Evolutionary conservation across 2,888 invertebrate genomes (phyloP), one percentile per base, ranked within the genome.

Genomic region (Idaea straminata): DNA sequence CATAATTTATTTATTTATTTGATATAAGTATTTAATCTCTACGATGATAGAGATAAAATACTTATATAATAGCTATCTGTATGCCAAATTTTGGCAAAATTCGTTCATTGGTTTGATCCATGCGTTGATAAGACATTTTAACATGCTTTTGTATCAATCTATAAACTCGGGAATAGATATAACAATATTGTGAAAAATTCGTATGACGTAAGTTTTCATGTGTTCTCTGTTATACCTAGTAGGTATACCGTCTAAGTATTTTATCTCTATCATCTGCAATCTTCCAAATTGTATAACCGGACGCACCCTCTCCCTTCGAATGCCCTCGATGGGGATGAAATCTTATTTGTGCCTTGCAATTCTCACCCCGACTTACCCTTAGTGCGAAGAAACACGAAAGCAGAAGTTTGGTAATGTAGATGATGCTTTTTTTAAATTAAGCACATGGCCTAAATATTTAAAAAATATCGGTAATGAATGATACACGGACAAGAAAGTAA

Each of bases 261-360:
- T 47, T 47, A 74, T 71, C 70, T 68, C 68, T 72, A 65, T 67
- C 68, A 64, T 66, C 70, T 73, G 69, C 69, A 74, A 71, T 72
- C 74, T 68, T 64, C 74, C 84, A 86, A 89, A 89, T 88, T 86
- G 85, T 87, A 86, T 87, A 84, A 85, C 85, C 83, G 85, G 82
- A 86, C 79, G 78, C 70, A 72, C 77, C 75, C 77, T 78, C 72
- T 65, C 13, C 63, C 69, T 61, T 64, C 70, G 66, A 66, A 60
- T 61, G 66, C 72, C 78, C 80, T 83, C 88, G 87, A 89, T 86
- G 89, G 88, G 92, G 88, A 89, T 91, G 87, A 90, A 92, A 91
- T 92, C 91, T 91, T 91, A 92, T 91, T 92, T 88, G 87, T 85
- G 84, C 88, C 83, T 71, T 74, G 82, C 87, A 83, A 86, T 90